A percentile compares a stretch with the other conserved stretches of the same genome.
Evolutionary conservation across 2,797 vertebrate species (phyloP).

Genomic region (Catharus ustulatus): DNA sequence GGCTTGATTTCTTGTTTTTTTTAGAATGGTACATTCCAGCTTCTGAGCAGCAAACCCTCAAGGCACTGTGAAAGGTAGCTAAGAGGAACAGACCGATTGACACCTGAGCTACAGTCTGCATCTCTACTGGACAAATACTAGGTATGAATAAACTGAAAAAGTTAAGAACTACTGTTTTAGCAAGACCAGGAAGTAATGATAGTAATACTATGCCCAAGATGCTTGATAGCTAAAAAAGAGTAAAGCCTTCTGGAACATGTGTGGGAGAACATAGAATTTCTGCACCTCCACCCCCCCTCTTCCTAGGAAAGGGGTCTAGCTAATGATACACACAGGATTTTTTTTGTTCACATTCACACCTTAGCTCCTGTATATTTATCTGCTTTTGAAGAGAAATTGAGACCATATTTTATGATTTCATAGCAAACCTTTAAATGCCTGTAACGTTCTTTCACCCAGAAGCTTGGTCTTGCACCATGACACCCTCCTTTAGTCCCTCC

Average conservation of each 20-base stretch:
- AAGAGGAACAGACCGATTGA: not conserved
- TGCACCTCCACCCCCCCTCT: not conserved
- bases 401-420: not conserved
- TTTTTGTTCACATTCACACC: not conserved
- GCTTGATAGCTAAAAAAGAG: not conserved
- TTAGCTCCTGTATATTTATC: not conserved
- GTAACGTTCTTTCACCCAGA: not conserved
- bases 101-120: not conserved
- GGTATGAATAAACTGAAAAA: not conserved
- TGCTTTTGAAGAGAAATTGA: not conserved
- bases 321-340: not conserved
- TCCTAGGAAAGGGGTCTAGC: not conserved
- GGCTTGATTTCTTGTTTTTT: not conserved
- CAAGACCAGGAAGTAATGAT: not conserved
- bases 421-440: not conserved
- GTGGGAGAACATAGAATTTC: not conserved
- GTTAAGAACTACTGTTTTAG: not conserved
- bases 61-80: not conserved
- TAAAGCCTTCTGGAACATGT: not conserved
- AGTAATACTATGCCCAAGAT: not conserved
- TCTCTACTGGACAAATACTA: not conserved
- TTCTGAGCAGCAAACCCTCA: not conserved
- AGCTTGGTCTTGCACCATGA: not conserved
- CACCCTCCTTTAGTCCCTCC: not conserved
- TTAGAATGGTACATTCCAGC: not conserved